A percentile compares a stretch with the other conserved stretches of the same genome.
Evolutionary conservation across 2,113 vertebrate species (phyloP).

Genomic region (Dromiciops gliroides): DNA sequence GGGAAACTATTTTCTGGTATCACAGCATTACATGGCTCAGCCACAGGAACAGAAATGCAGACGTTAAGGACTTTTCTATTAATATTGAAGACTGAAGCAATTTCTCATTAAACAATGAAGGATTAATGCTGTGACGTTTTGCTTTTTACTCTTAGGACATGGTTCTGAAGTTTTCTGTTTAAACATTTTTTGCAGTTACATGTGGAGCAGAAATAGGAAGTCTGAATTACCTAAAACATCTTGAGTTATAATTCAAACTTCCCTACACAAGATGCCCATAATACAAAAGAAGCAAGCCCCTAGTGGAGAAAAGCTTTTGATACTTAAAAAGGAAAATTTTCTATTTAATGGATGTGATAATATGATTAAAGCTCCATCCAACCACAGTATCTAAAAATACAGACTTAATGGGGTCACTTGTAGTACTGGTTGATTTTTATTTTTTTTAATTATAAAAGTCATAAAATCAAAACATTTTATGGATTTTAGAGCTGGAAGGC

Average conservation of each 20-base stretch:
- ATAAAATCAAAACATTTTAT: neutral
- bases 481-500: neutral
- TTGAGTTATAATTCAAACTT: constrained; percentile 14
- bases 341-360: constrained; percentile 39
- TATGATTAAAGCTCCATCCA: neutral
- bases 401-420: constrained; percentile 51
- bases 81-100: constrained; percentile 24
- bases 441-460: constrained; percentile 30
- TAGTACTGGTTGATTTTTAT: constrained; percentile 63
- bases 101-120: constrained; percentile 20
- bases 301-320: neutral
- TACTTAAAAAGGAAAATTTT: constrained; percentile 40
- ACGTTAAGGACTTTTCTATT: constrained; percentile 45
- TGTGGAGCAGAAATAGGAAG: constrained; percentile 40
- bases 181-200: neutral
- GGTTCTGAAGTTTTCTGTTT: constrained; percentile 39
- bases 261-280: neutral
- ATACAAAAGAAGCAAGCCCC: constrained; percentile 42
- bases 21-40: constrained; percentile 37
- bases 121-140: constrained; percentile 11
- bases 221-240: constrained; percentile 30
- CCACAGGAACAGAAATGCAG: constrained; percentile 40
- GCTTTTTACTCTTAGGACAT: constrained; percentile 1
- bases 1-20: constrained; percentile 59
- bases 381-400: constrained; percentile 47